Base-by-base conservation (phyloP, 2,113 vertebrate genomes). In the Cyphomyrus discorhynchus region DNA sequence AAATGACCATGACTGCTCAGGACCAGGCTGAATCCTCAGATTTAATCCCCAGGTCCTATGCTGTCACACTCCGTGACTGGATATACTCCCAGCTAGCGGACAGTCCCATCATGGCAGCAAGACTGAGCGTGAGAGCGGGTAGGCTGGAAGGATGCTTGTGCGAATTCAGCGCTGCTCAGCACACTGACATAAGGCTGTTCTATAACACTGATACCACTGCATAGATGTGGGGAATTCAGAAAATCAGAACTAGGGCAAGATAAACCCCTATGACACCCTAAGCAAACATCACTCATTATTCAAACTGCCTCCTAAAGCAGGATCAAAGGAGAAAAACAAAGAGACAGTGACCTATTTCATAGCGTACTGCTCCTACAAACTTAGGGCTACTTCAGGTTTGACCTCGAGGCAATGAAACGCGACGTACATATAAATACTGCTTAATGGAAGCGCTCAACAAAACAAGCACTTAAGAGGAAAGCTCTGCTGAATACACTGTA, bases 241-340 rank as follows among this genome's bases (percentile, higher is more conserved):
- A 80, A 42, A 80, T 80, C 7, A 86, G 39, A 91, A 83, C 58
- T 92, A 91, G 90, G 91, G 91, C 91, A 87, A 89, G 90, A 90
- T 88, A 85, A 91, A 88, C 89, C 66, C 19, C 8, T 56, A 91
- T 0, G 17, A 62, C 39, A 85, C 19, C 13, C 19, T 46, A 24
- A n/a, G 2, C 24, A 56, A n/a, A 86, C 58, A 90, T 21, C 39
- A n/a, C 58, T 87, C 35, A 56, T 47, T 52, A 89, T 31, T 50
- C 70, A 17, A 82, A n/a, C 47, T 83, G 74, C 88, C 70, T 89
- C 10, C 46, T 31, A 52, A 86, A 50, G 56, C 50, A 21, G 77
- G 77, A 7, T 46, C 39, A 1, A 86, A 39, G 3, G 56, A 42
- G 27, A 62, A 45, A 42, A 24, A 86, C 4, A 35, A 24, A 89